Evolutionary conservation across 2,113 vertebrate genomes (phyloP), one percentile per base, ranked within the genome.

Genomic region (Todiramphus chloris): DNA sequence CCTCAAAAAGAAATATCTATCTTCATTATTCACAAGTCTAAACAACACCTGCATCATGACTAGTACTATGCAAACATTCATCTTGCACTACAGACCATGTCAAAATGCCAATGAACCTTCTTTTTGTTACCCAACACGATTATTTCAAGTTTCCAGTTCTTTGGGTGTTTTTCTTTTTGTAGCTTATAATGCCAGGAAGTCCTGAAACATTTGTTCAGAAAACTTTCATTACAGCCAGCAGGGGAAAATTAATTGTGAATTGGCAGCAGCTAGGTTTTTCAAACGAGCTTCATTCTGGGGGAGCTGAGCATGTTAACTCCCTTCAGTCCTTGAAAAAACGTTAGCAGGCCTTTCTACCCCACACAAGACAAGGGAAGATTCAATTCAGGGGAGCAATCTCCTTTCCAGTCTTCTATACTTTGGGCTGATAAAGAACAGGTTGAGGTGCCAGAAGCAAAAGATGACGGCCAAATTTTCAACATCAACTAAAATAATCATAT

Each of bases 221-320:
- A 66, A 93, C 30, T 44, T 74, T 89, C 44, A 33, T 62, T 80
- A 94, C 53, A 92, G 66, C 17, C 72, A 94, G 66, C 58, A 76
- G 63, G 44, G 41, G 25, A 83, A 94, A 89, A 93, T 56, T 89
- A 93, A 89, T 64, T 62, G 63, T 83, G 72, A 83, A 66, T 50
- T 95, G 84, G 85, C 87, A 95, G 87, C 37, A 83, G 53, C n/a
- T 76, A 11, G 7, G 21, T 69, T 93, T 96, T 86, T 46, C n/a
- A 79, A 82, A 82, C 4, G 1, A 79, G 53, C 41, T 50, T 87
- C 79, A 90, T 83, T 76, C 78, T 58, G 63, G 41, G 59, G 81
- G 39, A 95, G 48, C 67, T 59, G 28, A 91, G 37, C 33, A 41
- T 13, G 4, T 53, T 83, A 85, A 76, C 69, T 43, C 48, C 16